Base-by-base conservation (phyloP, 2,113 vertebrate species). In the Aix galericulata region DNA sequence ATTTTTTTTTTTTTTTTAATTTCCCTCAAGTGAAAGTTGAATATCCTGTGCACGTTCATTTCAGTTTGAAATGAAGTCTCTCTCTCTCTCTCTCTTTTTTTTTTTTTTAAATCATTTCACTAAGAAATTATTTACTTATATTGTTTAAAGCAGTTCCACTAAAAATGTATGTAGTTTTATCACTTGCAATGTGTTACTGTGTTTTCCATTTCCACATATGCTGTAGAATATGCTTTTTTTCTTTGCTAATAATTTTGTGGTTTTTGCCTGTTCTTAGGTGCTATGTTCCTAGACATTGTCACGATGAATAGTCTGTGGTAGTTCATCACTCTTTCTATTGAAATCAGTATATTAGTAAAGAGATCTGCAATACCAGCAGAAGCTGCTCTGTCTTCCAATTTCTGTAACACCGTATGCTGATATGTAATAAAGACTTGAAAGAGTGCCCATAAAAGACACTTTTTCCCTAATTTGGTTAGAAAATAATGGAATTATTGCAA, bases 351-450 rank as follows among this genome's bases (percentile, higher is more conserved):
- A 36, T 91, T 62, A 92, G 42, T 68, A 79, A 92, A 93, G 56
- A 66, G 36, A 91, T 80, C 77, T 92, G 66, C 66, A 90, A 60
- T 80, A 71, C 11, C 52, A 85, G 82, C 69, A 92, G 73, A 81
- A 83, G 56, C 34, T 82, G 92, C 66, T 73, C 13, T 84, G 46
- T 40, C 48, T 77, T 94, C 38, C 76, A 66, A 18, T 73, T 91
- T 64, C 80, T 95, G 60, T 82, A 66, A 73, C 5, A 2, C 22
- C 72, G 44, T 29, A 56, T 75, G 36, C 31, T 91, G 74, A 78
- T 40, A 81, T 77, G 78, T 86, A 88, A 92, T 93, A 94, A 89
- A 53, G n/a, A 83, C 56, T 88, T 91, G 75, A 89, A 90, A 55
- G n/a, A 95, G 23, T 46, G 31, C 66, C 89, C 58, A 38, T 92